phyloP scores from a whole-genome alignment of 2,113 vertebrate species.

The Melanotaenia duboulayi region DNA sequence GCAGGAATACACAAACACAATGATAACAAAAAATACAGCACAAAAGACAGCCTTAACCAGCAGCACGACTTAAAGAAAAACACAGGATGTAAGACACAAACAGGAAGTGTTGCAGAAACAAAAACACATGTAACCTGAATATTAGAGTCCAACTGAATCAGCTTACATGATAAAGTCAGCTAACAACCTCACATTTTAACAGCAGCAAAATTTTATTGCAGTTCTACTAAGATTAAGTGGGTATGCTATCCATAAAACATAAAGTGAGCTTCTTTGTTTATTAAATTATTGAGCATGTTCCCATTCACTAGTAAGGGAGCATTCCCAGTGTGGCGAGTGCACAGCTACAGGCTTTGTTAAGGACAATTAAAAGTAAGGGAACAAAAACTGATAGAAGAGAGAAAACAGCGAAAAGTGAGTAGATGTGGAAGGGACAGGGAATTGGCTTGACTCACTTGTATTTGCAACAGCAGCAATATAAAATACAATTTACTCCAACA shows the following conservation, averaged over 20 bases:
- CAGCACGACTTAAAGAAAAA: background rate
- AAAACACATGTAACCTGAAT: background rate
- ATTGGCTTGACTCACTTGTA: too few species aligned
- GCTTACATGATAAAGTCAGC: constrained; percentile 11
- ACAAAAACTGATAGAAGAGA: constrained; percentile 21
- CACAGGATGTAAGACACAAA: background rate
- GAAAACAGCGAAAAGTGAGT: constrained; percentile 21
- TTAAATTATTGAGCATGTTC: constrained; percentile 70
- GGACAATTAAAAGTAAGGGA: constrained; percentile 41
- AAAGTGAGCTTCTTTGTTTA: constrained; percentile 68
- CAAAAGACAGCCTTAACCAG: constrained; percentile 1
- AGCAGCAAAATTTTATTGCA: background rate
- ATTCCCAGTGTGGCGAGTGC: constrained; percentile 27
- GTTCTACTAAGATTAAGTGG: constrained; percentile 12
- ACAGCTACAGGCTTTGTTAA: constrained; percentile 32
- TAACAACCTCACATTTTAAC: constrained; percentile 11
- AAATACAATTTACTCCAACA: too few species aligned
- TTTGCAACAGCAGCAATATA: too few species aligned
- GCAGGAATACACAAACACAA: background rate
- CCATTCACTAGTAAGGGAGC: constrained; percentile 51
- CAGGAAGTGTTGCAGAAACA: background rate
- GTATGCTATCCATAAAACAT: constrained; percentile 74
- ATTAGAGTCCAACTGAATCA: constrained; percentile 10
- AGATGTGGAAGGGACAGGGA: too few species aligned
- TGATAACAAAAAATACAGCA: constrained; percentile 15